Base-by-base conservation (phyloP, 1,140 invertebrate genomes). In the Uloborus diversus region DNA sequence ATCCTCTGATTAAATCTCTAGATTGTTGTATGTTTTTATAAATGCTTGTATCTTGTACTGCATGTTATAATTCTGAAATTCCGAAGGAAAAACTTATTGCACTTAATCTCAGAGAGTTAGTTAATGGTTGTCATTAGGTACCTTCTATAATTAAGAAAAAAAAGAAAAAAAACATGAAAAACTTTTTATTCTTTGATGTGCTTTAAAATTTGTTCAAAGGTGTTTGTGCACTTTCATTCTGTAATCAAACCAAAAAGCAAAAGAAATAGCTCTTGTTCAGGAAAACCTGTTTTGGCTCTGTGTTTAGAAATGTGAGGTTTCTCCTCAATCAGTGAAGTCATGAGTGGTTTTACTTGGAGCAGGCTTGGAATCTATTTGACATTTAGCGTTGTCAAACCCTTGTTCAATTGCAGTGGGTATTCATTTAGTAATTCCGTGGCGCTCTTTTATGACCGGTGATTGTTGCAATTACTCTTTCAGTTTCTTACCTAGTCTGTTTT, bases 11-110 rank as follows among this genome's bases (percentile, higher is more conserved):
- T 78, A n/a, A n/a, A n/a, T n/a, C n/a, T n/a, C n/a, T n/a, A 78
- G 73, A 78, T 78, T 78, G 73, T 64, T 78, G 73, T 78, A 78
- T 78, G 73, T 78, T 78, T 78, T 78, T 78, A 65, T 78, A 78
- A 78, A 42, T 53, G 73, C 73, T 78, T 78, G 73, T 78, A 78
- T 51, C 73, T 65, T 78, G 37, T 78, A 78, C n/a, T 78, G 73
- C 73, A 65, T 78, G 62, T 78, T 73, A 64, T 65, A 65, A 78
- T 65, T 28, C n/a, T 59, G 51, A 25, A 56, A 32, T 42, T 57
- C 32, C 57, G 30, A 66, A 59, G 32, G 61, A 47, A 62, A 62
- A 73, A 37, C 59, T 25, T 51, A 35, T 37, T 73, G 61, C 59
- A 75, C 49, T 64, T 33, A 71, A n/a, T n/a, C 9, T 42, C 61